Evolutionary conservation across 2,888 invertebrate genomes (phyloP).

Genomic region (Melieria omissa): DNA sequence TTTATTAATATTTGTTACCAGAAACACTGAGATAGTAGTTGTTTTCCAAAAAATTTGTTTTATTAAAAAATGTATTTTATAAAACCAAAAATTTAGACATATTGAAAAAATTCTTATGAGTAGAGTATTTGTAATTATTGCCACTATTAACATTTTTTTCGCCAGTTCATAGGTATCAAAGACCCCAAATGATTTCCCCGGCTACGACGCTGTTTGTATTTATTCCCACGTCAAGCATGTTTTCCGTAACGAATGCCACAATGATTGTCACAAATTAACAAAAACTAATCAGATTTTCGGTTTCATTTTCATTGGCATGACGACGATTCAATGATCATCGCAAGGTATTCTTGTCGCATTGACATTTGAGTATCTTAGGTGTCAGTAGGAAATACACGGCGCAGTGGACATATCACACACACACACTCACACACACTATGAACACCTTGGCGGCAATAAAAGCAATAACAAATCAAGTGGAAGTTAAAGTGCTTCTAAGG

Average conservation of each 20-base stretch:
- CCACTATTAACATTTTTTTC: too few relatives aligned
- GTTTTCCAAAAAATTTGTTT: too few relatives aligned
- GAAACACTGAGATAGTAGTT: too few relatives aligned
- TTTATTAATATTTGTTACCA: too few relatives aligned
- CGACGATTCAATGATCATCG: conserved; percentile 42
- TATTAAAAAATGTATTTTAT: too few relatives aligned
- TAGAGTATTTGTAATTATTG: too few relatives aligned
- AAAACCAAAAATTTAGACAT: too few relatives aligned
- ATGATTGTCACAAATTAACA: neutral
- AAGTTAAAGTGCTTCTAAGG: neutral
- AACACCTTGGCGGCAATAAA: neutral
- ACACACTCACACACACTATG: conserved; percentile 25
- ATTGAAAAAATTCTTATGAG: too few relatives aligned
- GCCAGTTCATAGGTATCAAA: too few relatives aligned
- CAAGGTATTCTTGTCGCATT: conserved; percentile 40
- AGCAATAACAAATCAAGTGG: neutral
- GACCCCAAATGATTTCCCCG: too few relatives aligned
- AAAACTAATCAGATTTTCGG: neutral
- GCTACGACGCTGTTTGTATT: too few relatives aligned
- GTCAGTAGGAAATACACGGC: conserved; percentile 2
- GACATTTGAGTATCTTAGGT: conserved; percentile 36
- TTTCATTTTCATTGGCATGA: conserved; percentile 36
- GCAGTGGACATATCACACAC: conserved; percentile 15
- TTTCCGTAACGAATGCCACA: neutral
- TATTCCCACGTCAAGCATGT: too few relatives aligned